Evolutionary conservation across 1,140 invertebrate genomes (phyloP), one percentile per base, ranked within the genome.

Genomic region (Lepidurus arcticus): DNA sequence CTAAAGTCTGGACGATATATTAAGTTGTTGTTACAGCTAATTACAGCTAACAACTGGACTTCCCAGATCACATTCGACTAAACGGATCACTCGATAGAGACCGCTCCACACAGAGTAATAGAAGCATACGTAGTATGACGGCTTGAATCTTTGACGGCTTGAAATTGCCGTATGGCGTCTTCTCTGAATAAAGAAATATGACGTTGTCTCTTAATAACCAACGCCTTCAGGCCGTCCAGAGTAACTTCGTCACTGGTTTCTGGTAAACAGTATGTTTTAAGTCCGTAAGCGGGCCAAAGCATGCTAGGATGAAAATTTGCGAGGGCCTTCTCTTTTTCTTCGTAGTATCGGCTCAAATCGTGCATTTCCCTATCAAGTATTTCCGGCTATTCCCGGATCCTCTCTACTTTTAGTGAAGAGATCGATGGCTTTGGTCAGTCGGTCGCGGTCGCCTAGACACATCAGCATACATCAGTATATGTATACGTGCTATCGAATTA

Each of bases 71-170:
- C n/a, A n/a, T n/a, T n/a, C n/a, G n/a, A n/a, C n/a, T n/a, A n/a
- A n/a, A n/a, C n/a, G n/a, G n/a, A n/a, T n/a, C n/a, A n/a, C n/a
- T n/a, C n/a, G n/a, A n/a, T n/a, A n/a, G n/a, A n/a, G n/a, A n/a
- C n/a, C n/a, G n/a, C n/a, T n/a, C n/a, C n/a, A n/a, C n/a, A n/a
- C n/a, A n/a, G n/a, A n/a, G n/a, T n/a, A n/a, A n/a, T n/a, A n/a
- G n/a, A n/a, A n/a, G n/a, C n/a, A n/a, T n/a, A n/a, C n/a, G n/a
- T n/a, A n/a, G n/a, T n/a, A n/a, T n/a, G n/a, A n/a, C n/a, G n/a
- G n/a, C n/a, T n/a, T n/a, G n/a, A n/a, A n/a, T n/a, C 45, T 47
- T 47, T 47, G 45, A 47, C 45, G 45, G 45, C 45, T 47, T 47
- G 45, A 47, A 47, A 47, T 47, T 16, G 45, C 16, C 45, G 45